Evolutionary conservation across 2,797 vertebrate species (phyloP).

Genomic region (Bradypodion pumilum): DNA sequence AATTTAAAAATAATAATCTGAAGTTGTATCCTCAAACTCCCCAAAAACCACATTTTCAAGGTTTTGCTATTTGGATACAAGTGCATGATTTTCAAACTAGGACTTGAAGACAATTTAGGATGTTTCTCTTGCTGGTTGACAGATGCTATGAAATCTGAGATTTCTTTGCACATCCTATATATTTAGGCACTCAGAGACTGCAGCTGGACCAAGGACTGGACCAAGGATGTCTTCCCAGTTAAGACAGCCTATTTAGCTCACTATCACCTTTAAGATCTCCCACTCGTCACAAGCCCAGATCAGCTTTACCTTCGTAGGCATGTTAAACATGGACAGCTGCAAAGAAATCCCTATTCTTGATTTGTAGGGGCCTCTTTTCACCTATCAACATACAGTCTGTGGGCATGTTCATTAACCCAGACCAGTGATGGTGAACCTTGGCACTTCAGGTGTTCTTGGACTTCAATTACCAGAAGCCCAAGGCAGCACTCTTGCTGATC

Average conservation of each 20-base stretch:
- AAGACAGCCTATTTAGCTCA: background rate
- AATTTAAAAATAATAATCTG: no score
- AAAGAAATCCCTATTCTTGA: background rate
- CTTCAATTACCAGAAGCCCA: no score
- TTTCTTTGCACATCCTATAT: no score
- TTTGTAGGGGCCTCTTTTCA: background rate
- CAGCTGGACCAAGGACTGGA: no score
- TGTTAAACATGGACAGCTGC: no score
- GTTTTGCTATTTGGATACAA: no score
- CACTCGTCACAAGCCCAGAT: background rate
- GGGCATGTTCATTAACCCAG: background rate
- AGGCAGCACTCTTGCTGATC: no score
- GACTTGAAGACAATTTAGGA: background rate
- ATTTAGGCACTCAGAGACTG: background rate
- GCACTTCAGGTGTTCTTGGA: no score
- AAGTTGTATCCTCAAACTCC: no score
- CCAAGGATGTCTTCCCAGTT: background rate
- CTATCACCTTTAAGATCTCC: background rate
- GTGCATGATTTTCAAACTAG: background rate
- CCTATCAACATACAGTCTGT: background rate
- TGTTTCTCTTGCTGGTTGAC: background rate
- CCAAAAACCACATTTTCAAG: background rate
- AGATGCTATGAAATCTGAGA: background rate
- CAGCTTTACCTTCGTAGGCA: no score
- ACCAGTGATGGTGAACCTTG: no score